Evolutionary conservation across 2,888 invertebrate genomes (phyloP), one percentile per base, ranked within the genome.

Genomic region (Hoplodrina ambigua): DNA sequence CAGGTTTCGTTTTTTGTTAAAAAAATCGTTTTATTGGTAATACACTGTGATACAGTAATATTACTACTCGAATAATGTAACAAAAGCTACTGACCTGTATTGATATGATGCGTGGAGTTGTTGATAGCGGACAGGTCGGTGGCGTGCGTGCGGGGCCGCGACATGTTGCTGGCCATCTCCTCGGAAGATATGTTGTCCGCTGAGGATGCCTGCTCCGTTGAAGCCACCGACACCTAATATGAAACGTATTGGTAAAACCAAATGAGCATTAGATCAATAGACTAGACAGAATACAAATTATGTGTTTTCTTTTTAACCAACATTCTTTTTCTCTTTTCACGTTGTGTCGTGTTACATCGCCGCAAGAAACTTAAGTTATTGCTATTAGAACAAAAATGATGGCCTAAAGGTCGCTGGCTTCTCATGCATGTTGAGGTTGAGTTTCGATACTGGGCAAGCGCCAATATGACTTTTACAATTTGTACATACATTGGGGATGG

Each of bases 161-260:
- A 90, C 94, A 96, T 94, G 83, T 95, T 94, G 93, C 99, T 98
- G 4, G 98, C 98, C 86, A 99, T 97, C 64, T 98, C 98, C 91
- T 99, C 98, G 15, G 98, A 98, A 4, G 99, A 98, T 72, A 99
- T 97, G 94, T 99, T 99, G 91, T 99, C 99, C 0, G 99, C 99
- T 0, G 99, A 99, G 0, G 99, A 98, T 13, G 99, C 99, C 94
- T 99, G 99, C 89, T 99, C 99, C 1, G 99, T 99, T 17, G 98
- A 98, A n/a, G 99, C 99, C 20, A 99, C 98, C 0, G 99, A 98
- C 52, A 96, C 92, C 96, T 96, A 59, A 4, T 30, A 49, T 46
- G 20, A 62, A 52, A 62, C 13, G 30, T 10, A 56, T 30, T 25
- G 19, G 4, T 25, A 7, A 33, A 44, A 46, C 20, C 46, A 49